phyloP scores from a whole-genome alignment of 2,113 vertebrate genomes.

The Percina caprodes region DNA sequence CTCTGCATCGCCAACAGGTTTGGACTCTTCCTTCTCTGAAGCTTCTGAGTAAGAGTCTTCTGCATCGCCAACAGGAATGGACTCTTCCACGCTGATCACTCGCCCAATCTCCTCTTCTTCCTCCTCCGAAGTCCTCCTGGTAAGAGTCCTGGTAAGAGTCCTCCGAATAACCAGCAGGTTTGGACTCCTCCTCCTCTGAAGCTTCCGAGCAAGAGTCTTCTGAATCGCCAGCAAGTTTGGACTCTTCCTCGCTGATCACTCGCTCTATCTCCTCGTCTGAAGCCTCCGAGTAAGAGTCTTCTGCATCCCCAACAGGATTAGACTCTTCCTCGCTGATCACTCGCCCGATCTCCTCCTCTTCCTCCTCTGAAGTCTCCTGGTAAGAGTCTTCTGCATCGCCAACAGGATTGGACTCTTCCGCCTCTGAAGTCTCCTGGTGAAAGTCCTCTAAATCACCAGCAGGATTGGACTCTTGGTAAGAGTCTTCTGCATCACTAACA shows the following conservation, averaged over 20 bases:
- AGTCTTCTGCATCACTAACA: not conserved
- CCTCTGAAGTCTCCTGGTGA: not conserved
- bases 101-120: slow-evolving; percentile 5
- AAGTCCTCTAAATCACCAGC: not conserved
- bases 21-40: slow-evolving; percentile 24
- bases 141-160: too few species aligned
- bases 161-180: not conserved
- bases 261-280: slow-evolving; percentile 26
- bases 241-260: slow-evolving; percentile 1
- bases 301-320: not conserved
- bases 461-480: not conserved
- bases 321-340: not conserved
- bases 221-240: not conserved
- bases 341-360: slow-evolving; percentile 38
- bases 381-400: not conserved
- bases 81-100: not conserved
- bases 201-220: not conserved
- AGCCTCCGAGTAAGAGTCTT: not conserved
- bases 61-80: not conserved
- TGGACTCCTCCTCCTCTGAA: not conserved
- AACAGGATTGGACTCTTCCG: not conserved
- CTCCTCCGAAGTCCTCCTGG: slow-evolving; percentile 7
- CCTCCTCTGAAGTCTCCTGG: slow-evolving; percentile 22
- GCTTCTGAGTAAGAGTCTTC: not conserved
- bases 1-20: not conserved